Conservation (phyloP, 2,797 vertebrate genomes). For the Lemur catta region DNA sequence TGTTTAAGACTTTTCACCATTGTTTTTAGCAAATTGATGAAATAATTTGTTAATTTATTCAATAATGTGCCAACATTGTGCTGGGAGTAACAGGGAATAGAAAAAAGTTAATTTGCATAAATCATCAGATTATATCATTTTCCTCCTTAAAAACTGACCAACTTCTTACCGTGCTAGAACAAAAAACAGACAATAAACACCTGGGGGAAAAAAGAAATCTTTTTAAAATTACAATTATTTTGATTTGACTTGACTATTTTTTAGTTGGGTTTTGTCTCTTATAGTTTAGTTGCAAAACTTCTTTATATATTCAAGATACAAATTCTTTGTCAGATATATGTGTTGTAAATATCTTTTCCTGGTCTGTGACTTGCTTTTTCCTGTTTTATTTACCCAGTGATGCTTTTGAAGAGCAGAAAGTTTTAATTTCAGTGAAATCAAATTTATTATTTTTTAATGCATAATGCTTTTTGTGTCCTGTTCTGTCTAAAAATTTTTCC, state of each 20-base stretch:
- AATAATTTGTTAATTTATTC: neutral
- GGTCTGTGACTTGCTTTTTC: neutral
- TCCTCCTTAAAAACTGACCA: neutral
- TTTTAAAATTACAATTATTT: neutral
- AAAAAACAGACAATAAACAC: neutral
- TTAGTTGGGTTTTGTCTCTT: neutral
- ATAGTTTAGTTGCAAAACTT: neutral
- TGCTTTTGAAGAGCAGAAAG: neutral
- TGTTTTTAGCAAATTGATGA: neutral
- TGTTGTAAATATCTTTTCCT: neutral
- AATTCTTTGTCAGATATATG: neutral
- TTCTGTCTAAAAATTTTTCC: neutral
- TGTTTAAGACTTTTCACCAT: neutral
- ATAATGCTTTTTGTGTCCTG: neutral
- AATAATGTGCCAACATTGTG: neutral
- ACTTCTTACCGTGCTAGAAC: neutral
- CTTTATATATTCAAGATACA: neutral
- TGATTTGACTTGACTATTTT: neutral
- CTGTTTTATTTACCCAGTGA: neutral
- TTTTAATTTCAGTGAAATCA: neutral
- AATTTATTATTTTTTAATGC: neutral
- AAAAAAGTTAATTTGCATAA: neutral
- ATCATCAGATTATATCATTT: neutral
- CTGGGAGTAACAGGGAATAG: neutral
- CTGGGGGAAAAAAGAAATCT: neutral